Evolutionary conservation across 2,888 invertebrate genomes (phyloP).

Genomic region (Drosophila yooni): DNA sequence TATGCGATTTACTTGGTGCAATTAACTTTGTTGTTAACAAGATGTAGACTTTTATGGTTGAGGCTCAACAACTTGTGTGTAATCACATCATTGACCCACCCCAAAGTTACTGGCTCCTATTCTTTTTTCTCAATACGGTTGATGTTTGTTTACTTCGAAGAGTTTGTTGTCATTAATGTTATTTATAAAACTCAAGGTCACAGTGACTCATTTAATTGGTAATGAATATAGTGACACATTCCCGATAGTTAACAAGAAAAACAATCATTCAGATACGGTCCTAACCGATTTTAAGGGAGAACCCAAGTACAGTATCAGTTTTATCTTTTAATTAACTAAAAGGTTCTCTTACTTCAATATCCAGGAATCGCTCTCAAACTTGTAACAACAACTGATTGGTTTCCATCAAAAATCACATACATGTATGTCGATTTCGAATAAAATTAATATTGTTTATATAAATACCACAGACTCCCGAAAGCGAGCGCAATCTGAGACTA

Average conservation of each 20-base stretch:
- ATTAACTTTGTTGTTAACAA: neutral
- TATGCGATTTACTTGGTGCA: neutral
- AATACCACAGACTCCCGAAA: slow-evolving; percentile 15
- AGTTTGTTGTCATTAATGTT: neutral
- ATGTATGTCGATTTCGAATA: slow-evolving; percentile 25
- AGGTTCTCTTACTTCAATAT: neutral
- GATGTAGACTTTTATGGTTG: slow-evolving; percentile 1
- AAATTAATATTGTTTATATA: slow-evolving; percentile 37
- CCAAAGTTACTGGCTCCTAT: neutral
- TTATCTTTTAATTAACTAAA: slow-evolving; percentile 39
- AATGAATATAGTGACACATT: neutral
- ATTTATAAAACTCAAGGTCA: neutral
- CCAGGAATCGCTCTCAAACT: neutral
- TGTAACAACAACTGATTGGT: slow-evolving; percentile 13
- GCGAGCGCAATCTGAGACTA: neutral
- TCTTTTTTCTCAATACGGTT: neutral
- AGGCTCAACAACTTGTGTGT: slow-evolving; percentile 8
- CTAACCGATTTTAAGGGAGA: neutral
- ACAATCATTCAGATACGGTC: neutral
- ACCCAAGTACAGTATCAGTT: neutral
- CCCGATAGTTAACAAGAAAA: neutral
- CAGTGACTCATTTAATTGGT: neutral
- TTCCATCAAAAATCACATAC: slow-evolving; percentile 23
- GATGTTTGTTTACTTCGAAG: neutral
- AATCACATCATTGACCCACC: neutral